Evolutionary conservation across 2,888 invertebrate genomes (phyloP).

Genomic region (Tachina fera): DNA sequence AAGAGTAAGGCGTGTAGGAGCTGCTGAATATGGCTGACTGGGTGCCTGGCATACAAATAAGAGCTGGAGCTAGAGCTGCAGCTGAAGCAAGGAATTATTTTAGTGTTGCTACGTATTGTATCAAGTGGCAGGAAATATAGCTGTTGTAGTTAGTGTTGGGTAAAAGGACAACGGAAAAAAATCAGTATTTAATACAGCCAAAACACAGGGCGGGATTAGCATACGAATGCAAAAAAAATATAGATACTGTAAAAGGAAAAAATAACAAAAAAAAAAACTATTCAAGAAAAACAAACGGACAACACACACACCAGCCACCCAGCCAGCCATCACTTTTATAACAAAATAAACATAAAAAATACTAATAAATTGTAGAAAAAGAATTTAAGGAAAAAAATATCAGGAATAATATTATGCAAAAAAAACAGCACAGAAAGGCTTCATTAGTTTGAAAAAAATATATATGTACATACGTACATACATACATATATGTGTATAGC

Average conservation of each 20-base stretch:
- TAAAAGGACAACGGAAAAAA: constrained; percentile 63
- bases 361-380: constrained; percentile 45
- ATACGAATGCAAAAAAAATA: constrained; percentile 60
- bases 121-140: constrained; percentile 65
- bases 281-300: constrained; percentile 49
- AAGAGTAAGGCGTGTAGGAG: not conserved
- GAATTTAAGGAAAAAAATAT: constrained; percentile 43
- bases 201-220: constrained; percentile 71
- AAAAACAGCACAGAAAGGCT: constrained; percentile 55
- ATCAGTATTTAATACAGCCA: constrained; percentile 69
- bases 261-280: constrained; percentile 24
- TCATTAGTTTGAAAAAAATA: constrained; percentile 65
- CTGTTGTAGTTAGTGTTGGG: constrained; percentile 58
- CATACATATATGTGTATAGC: not conserved
- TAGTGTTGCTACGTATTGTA: constrained; percentile 54
- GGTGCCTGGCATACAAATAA: not conserved
- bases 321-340: constrained; percentile 41
- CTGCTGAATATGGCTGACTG: not conserved
- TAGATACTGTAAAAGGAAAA: constrained; percentile 23
- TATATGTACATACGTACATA: not conserved
- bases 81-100: constrained; percentile 54
- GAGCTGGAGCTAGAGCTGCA: constrained; percentile 53
- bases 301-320: constrained; percentile 17
- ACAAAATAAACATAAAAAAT: constrained; percentile 55
- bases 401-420: constrained; percentile 54